A percentile compares a stretch with the other conserved stretches of the same genome.
These are phyloP conservation scores for Plotosus lineatus DNA, from an alignment of 2,113 vertebrate species.

Conservation along the genomic window DNA sequence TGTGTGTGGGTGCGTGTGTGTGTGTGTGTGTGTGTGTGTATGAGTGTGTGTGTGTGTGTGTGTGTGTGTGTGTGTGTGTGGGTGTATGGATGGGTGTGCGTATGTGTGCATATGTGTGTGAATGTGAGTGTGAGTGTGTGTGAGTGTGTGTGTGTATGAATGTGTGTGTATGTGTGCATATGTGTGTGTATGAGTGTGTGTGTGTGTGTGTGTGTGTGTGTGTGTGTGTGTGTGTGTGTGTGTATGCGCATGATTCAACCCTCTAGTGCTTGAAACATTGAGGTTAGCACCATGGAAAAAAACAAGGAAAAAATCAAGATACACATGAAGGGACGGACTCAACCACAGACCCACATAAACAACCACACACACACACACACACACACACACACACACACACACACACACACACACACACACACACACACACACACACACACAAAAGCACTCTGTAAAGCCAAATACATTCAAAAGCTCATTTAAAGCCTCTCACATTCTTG, in stretches of 20 bases:
- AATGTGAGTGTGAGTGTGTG: no score
- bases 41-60: no score
- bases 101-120: no score
- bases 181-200: constrained; percentile 20
- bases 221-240: constrained; percentile 29
- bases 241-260: constrained; percentile 9
- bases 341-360: no score
- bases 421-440: constrained; percentile 8
- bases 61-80: no score
- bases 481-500: constrained; percentile 59
- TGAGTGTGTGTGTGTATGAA: neutral
- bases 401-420: constrained; percentile 28
- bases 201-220: constrained; percentile 38
- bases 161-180: neutral
- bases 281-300: constrained; percentile 50
- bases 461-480: constrained; percentile 73
- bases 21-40: no score
- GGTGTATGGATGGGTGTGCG: no score
- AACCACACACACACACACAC: no score
- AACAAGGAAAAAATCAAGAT: constrained; percentile 38
- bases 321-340: neutral
- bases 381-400: constrained; percentile 21
- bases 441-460: constrained; percentile 55
- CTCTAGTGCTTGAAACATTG: constrained; percentile 43
- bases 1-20: no score